These are phyloP conservation scores for Passer domesticus DNA, from an alignment of 2,113 vertebrate species.

Conservation along the genomic window DNA sequence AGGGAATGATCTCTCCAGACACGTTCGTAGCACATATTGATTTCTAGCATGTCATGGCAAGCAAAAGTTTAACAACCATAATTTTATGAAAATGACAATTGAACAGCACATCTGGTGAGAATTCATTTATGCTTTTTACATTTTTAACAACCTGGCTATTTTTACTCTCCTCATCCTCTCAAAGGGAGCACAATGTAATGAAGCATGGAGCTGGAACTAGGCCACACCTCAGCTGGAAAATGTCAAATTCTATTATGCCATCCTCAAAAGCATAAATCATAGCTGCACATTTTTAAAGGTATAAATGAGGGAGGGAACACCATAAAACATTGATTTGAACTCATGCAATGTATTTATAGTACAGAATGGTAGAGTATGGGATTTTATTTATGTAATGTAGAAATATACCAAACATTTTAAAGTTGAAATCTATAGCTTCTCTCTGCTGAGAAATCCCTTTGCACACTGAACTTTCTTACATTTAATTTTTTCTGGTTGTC, in stretches of 20 bases:
- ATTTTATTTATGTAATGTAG: not conserved
- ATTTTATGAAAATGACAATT: constrained; percentile 65
- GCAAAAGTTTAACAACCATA: constrained; percentile 38
- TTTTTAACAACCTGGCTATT: constrained; percentile 79
- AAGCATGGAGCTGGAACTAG: constrained; percentile 79
- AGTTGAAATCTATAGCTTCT: not conserved
- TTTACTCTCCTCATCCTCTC: constrained; percentile 76
- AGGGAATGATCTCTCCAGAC: not conserved
- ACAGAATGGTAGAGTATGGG: not conserved
- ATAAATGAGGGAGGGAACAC: not conserved
- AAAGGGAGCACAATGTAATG: constrained; percentile 75
- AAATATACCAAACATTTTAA: not conserved
- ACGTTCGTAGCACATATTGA: not conserved
- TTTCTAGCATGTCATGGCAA: not conserved
- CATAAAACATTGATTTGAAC: constrained; percentile 10
- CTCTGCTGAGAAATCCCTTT: not conserved
- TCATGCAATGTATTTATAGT: not conserved
- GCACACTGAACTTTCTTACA: not conserved
- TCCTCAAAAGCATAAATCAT: constrained; percentile 78
- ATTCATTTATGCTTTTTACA: constrained; percentile 74
- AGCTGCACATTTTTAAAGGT: constrained; percentile 31
- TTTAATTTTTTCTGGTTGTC: not conserved
- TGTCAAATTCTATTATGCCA: constrained; percentile 78
- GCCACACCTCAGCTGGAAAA: constrained; percentile 83
- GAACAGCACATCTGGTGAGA: constrained; percentile 71